Base-by-base conservation (phyloP, 2,888 invertebrate genomes). In the Drosophila anomelani region DNA sequence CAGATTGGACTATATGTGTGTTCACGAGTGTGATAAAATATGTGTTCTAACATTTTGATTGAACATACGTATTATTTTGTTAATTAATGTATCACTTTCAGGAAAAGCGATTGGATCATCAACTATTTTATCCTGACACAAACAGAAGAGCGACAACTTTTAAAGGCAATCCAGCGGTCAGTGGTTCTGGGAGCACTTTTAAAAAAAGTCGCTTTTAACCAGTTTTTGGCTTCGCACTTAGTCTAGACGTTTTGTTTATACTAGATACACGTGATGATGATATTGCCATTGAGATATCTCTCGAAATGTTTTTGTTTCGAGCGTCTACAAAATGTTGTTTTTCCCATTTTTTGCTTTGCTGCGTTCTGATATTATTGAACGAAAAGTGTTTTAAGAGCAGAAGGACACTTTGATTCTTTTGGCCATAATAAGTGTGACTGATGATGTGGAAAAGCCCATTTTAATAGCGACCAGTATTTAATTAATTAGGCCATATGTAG, bases 201-300 rank as follows among this genome's bases (percentile, higher is more conserved):
- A 64, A 64, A 39, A 39, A 23, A 44, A 53, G 47, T 41, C 58
- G 26, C 71, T 57, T 71, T 10, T 26, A 46, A 49, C 71, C 71
- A 29, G 71, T 67, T 69, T 69, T 46, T 39, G 5, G 20, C 39
- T 8, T 39, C 12, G 17, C 20, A 57, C 12, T 38, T 15, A 13
- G 44, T 67, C 67, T 57, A 67, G 70, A 70, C 46, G 57, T 23
- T 47, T 59, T 53, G 39, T 58, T 68, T 68, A 67, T 79, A 79
- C 77, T 68, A 58, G 54, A 69, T 80, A 46, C 86, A 80, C 88
- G 84, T 85, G 83, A 68, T 77, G 60, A 55, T 79, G 57, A 71
- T 73, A 61, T 49, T 67, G 51, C 54, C 61, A 63, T 77, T 77
- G 67, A 69, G 67, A 51, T 59, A 71, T 66, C 55, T 57, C 32